Percentiles rank a stretch among this genome's conserved stretches.
Conservation (phyloP, 1,140 invertebrate genomes). For the Kradibia gibbosae region DNA sequence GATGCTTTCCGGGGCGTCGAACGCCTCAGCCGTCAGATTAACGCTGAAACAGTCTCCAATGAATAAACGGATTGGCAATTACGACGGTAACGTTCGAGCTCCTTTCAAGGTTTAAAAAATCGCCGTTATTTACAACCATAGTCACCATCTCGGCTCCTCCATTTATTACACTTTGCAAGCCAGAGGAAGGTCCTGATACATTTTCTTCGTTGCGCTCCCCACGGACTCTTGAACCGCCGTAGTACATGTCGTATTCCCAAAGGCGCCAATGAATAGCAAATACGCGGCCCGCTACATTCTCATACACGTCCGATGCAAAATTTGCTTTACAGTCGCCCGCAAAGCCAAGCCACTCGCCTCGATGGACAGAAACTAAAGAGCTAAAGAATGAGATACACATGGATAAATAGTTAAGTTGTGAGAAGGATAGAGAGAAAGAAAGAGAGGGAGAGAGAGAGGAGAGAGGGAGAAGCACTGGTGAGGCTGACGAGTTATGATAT, state of each 20-base stretch:
- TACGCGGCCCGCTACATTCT: not conserved
- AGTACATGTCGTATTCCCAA: slow-evolving; percentile 21
- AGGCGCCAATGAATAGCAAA: slow-evolving; percentile 41
- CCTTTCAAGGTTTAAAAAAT: not conserved
- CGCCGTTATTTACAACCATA: not conserved
- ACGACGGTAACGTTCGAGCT: not conserved
- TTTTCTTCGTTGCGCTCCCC: slow-evolving; percentile 3
- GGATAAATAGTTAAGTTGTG: too few relatives aligned
- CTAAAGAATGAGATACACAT: too few relatives aligned
- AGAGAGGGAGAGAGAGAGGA: not conserved
- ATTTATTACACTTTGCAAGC: not conserved
- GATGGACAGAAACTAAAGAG: not conserved
- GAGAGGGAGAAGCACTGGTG: not conserved
- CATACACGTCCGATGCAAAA: not conserved
- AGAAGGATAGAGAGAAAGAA: not conserved
- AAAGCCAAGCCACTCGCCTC: not conserved
- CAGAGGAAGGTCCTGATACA: not conserved
- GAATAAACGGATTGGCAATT: not conserved
- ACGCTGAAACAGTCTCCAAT: not conserved
- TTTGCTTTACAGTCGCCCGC: slow-evolving; percentile 24
- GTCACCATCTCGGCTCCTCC: not conserved
- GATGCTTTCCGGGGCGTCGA: not conserved
- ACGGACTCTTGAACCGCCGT: not conserved
- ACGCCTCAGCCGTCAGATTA: not conserved
- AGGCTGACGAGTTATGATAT: slow-evolving; percentile 2